phyloP scores from a whole-genome alignment of 2,888 invertebrate genomes.

The Parnassius apollo region DNA sequence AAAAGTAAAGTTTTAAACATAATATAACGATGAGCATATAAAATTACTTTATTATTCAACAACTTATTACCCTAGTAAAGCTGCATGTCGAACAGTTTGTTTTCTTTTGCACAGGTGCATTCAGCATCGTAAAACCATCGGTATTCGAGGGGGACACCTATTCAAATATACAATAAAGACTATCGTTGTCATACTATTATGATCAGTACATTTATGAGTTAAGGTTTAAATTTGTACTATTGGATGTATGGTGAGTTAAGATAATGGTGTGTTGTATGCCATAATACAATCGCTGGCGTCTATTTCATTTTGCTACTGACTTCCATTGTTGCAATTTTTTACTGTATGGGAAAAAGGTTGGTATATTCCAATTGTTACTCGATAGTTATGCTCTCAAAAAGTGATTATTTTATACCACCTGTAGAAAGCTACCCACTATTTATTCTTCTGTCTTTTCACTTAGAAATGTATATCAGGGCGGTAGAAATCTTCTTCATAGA shows the following conservation, averaged over 20 bases:
- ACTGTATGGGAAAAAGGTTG: slow-evolving; percentile 22
- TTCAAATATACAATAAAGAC: slow-evolving; percentile 5
- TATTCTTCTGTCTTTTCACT: no score
- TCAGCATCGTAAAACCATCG: slow-evolving; percentile 13
- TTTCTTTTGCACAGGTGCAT: slow-evolving; percentile 20
- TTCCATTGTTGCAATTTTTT: slow-evolving; percentile 24
- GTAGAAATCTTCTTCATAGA: no score
- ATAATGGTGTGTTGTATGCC: slow-evolving; percentile 11
- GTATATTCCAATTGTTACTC: slow-evolving; percentile 17
- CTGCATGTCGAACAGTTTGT: no score
- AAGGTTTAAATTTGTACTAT: neutral
- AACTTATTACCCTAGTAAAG: no score
- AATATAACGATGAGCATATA: no score
- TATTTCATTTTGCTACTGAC: slow-evolving; percentile 24
- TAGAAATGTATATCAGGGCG: no score
- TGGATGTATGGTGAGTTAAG: slow-evolving; percentile 3
- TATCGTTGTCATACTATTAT: neutral
- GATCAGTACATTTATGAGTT: neutral
- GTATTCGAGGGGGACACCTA: slow-evolving; percentile 10
- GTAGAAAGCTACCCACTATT: neutral
- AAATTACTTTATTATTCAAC: no score
- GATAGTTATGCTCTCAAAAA: slow-evolving; percentile 13
- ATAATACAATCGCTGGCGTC: slow-evolving; percentile 21
- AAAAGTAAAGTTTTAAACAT: no score
- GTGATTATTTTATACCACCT: slow-evolving; percentile 1